Conservation (phyloP, 1,140 invertebrate species). For the Trichonephila clavipes region DNA sequence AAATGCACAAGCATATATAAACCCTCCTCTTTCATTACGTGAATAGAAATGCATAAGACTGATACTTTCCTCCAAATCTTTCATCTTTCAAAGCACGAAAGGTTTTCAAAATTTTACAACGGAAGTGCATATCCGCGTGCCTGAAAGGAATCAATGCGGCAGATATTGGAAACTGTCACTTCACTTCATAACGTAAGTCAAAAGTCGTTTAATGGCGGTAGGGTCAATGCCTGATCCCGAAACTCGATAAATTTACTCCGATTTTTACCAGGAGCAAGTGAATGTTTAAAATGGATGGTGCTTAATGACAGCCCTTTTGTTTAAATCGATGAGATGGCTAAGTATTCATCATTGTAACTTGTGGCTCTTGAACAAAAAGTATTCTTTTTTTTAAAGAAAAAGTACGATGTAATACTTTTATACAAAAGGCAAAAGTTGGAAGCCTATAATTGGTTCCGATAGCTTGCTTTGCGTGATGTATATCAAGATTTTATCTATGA, state of each 20-base stretch:
- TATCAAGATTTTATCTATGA: too few species aligned
- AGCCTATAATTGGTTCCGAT: too few species aligned
- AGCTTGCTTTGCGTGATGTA: too few species aligned
- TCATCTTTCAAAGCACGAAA: background rate
- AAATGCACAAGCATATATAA: too few species aligned
- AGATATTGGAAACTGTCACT: conserved; percentile 37
- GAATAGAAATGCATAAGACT: too few species aligned
- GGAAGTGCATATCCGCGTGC: background rate
- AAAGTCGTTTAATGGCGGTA: background rate
- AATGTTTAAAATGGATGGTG: background rate
- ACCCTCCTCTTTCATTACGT: too few species aligned
- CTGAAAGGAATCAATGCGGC: background rate
- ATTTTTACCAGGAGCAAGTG: background rate
- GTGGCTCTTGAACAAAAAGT: background rate
- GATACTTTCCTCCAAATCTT: too few species aligned
- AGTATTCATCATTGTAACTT: conserved; percentile 11
- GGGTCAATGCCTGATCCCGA: background rate
- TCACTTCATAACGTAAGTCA: conserved; percentile 21
- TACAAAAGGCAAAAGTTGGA: too few species aligned
- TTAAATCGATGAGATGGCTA: background rate
- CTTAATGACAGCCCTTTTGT: conserved; percentile 26
- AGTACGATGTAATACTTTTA: too few species aligned
- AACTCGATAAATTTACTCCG: conserved; percentile 12
- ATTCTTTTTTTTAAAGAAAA: too few species aligned
- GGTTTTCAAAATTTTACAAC: background rate